Conservation (phyloP, 2,797 vertebrate species). For the Malacoctenus gilli region DNA sequence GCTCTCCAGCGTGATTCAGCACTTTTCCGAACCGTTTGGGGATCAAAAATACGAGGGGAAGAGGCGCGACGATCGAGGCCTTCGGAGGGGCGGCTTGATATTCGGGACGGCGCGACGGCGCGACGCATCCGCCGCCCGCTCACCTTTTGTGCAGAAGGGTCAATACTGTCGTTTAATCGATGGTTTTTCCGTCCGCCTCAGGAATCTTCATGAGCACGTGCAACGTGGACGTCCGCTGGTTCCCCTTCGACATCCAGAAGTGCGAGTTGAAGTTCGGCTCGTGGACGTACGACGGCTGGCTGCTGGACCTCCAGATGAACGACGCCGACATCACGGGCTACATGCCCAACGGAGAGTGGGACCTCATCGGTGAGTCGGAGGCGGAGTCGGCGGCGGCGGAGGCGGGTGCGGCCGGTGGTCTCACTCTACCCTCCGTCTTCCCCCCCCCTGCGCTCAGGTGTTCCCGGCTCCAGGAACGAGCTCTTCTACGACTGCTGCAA, state of each 20-base stretch:
- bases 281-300: constrained; percentile 85
- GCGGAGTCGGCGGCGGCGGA: background rate
- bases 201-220: constrained; percentile 88
- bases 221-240: constrained; percentile 87
- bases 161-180: constrained; percentile 22
- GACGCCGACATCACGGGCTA: constrained; percentile 81
- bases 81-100: constrained; percentile 31
- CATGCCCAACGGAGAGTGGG: constrained; percentile 87
- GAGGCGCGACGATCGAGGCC: constrained; percentile 22
- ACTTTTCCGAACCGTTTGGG: constrained; percentile 1
- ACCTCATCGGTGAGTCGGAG: constrained; percentile 78
- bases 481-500: constrained; percentile 83
- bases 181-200: constrained; percentile 35
- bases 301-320: constrained; percentile 84
- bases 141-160: constrained; percentile 19
- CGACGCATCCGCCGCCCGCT: constrained; percentile 11
- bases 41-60: background rate
- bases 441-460: no score
- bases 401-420: no score
- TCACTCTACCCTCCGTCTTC: no score
- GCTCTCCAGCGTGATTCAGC: constrained; percentile 6
- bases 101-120: constrained; percentile 24
- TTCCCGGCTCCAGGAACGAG: constrained; percentile 79
- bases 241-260: constrained; percentile 85
- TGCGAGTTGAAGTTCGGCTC: constrained; percentile 86